phyloP scores from a whole-genome alignment of 2,888 invertebrate species.

The Sycophila texana region DNA sequence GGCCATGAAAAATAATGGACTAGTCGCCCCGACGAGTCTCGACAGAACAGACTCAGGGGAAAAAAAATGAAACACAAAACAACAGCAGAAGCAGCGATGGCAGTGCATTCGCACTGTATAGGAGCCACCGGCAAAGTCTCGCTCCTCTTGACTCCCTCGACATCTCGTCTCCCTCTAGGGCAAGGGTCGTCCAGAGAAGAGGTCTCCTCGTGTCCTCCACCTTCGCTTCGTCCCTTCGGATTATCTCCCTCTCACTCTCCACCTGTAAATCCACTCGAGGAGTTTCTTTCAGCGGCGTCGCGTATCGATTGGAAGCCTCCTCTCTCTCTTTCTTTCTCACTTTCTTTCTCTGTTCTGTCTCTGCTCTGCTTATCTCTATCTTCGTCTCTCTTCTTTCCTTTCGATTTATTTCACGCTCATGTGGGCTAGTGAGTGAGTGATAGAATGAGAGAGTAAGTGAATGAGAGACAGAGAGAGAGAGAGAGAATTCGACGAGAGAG shows the following conservation, averaged over 20 bases:
- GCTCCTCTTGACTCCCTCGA: constrained; percentile 1
- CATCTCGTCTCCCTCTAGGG: constrained; percentile 2
- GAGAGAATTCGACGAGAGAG: background rate
- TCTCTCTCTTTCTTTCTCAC: background rate
- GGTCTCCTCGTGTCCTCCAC: constrained; percentile 30
- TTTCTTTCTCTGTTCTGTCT: background rate
- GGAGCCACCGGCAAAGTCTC: background rate
- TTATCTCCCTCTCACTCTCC: constrained; percentile 32
- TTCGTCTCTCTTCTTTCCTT: too few relatives aligned
- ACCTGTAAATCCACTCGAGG: constrained; percentile 50
- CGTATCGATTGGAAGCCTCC: constrained; percentile 25
- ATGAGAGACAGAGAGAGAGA: background rate
- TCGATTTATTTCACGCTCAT: too few relatives aligned
- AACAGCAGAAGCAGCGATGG: background rate
- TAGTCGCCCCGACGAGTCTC: too few relatives aligned
- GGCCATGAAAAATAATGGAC: too few relatives aligned
- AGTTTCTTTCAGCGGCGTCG: constrained; percentile 37
- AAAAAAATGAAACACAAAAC: background rate
- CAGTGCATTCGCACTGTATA: background rate
- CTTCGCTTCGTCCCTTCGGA: constrained; percentile 9
- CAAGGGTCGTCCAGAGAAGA: constrained; percentile 23
- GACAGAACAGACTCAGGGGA: too few relatives aligned
- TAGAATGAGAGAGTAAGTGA: too few relatives aligned
- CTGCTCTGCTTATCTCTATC: background rate
- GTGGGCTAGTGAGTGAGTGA: too few relatives aligned